Conservation (phyloP, 2,797 vertebrate genomes). For the Columba guinea region DNA sequence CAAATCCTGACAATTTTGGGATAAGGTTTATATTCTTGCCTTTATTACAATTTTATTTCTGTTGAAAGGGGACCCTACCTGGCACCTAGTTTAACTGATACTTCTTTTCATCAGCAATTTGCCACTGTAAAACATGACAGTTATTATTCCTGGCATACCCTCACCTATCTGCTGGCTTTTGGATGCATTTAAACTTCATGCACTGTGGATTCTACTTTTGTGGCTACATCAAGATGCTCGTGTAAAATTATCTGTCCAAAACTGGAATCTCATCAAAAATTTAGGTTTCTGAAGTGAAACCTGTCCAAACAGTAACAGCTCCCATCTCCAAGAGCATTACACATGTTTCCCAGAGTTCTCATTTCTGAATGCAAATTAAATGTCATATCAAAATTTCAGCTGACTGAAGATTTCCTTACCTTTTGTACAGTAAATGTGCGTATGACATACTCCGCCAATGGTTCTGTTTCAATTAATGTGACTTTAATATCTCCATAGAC, state of each 20-base stretch:
- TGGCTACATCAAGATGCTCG: not conserved
- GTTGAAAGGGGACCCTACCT: not conserved
- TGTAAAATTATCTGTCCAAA: conserved; percentile 24
- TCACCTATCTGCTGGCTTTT: conserved; percentile 18
- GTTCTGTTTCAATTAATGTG: conserved; percentile 95
- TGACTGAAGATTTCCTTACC: conserved; percentile 77
- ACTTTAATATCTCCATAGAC: conserved; percentile 97
- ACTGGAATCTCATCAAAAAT: not conserved
- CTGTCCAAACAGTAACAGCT: not conserved
- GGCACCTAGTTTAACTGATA: not conserved
- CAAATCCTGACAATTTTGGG: not conserved
- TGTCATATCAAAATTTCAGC: not conserved
- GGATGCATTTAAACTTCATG: conserved; percentile 8
- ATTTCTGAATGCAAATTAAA: not conserved
- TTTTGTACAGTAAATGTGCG: conserved; percentile 97
- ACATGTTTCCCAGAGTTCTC: not conserved
- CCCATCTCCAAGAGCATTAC: not conserved
- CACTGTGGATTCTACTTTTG: not conserved
- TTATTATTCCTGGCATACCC: conserved; percentile 9
- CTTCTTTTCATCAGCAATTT: not conserved
- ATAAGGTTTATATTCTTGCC: not conserved
- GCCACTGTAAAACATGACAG: not conserved
- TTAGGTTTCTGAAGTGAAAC: not conserved
- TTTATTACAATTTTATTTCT: not conserved
- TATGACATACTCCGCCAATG: conserved; percentile 94